Conservation (phyloP, 2,113 vertebrate genomes). For the Chionodraco myersi region DNA sequence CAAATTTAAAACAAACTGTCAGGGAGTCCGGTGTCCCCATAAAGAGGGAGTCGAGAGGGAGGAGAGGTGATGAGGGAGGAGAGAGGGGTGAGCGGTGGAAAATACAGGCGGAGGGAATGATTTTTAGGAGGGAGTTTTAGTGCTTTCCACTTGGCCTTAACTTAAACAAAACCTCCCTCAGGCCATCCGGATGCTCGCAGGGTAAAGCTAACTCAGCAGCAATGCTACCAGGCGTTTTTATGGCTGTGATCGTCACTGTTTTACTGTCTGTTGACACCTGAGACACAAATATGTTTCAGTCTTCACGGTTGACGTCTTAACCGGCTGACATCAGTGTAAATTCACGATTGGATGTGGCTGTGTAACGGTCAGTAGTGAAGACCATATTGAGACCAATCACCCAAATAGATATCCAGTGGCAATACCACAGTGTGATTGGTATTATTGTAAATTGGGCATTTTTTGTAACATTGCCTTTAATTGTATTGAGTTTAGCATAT, state of each 20-base stretch:
- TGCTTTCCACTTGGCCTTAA: constrained; percentile 72
- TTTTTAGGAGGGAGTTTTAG: constrained; percentile 70
- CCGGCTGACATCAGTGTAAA: constrained; percentile 27
- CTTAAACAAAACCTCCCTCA: constrained; percentile 66
- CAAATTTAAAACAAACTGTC: constrained; percentile 91
- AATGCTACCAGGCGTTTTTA: constrained; percentile 53
- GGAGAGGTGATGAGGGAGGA: constrained; percentile 27
- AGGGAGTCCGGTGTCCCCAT: constrained; percentile 86
- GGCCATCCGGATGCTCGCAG: constrained; percentile 47
- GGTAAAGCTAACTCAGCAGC: constrained; percentile 56
- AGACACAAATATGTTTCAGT: constrained; percentile 44
- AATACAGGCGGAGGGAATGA: constrained; percentile 59
- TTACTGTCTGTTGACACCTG: constrained; percentile 63
- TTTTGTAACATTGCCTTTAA: too few species aligned
- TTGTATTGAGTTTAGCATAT: neutral
- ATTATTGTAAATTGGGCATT: neutral
- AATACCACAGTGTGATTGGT: neutral
- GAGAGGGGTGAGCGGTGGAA: constrained; percentile 53
- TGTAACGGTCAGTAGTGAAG: neutral
- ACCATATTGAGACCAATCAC: neutral
- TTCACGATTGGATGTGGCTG: constrained; percentile 12
- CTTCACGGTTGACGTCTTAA: constrained; percentile 30
- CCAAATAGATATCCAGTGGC: neutral
- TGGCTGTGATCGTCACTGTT: constrained; percentile 53
- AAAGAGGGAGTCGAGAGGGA: constrained; percentile 73